Evolutionary conservation across 1,140 invertebrate species (phyloP), one percentile per base, ranked within the genome.

Genomic region (Wasmannia auropunctata): DNA sequence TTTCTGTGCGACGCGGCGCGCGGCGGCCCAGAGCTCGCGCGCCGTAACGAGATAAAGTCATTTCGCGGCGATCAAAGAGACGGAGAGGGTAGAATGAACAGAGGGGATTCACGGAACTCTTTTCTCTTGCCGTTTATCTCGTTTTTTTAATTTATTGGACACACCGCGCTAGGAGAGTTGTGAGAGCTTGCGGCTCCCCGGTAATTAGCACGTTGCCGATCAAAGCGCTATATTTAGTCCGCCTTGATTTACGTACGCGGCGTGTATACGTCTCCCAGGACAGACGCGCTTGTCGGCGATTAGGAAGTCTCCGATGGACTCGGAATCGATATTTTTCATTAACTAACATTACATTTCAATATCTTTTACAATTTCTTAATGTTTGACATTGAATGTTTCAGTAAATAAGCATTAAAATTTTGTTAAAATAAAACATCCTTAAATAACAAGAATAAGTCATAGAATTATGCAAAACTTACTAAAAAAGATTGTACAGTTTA

Each of bases 21-120:
- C n/a, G n/a, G n/a, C n/a, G n/a, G n/a, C n/a, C n/a, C n/a, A n/a
- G n/a, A n/a, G 60, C 58, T 14, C 25, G n/a, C 56, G 56, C 14
- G 43, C 63, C 63, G 28, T 43, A 43, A 46, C 31, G 31, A 80
- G 79, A 83, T 83, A 72, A 80, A 80, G 51, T 46, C 37, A 83
- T 83, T 83, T 83, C 67, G n/a, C 51, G 51, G 46, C 67, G 79
- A 72, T 83, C 79, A 83, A 83, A 83, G 67, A n/a, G 79, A 72
- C 62, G 77, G 56, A 49, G 79, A 70, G 65, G 43, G 77, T 19
- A 72, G 72, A 65, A 81, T 58, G 51, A 46, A 83, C 56, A 51
- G 37, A 19, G 2, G 19, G 34, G 28, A 60, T 83, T 74, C 79
- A 83, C 25, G 37, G 67, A 72, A 83, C 54, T 83, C 67, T 46